Percentiles rank a stretch among this genome's conserved stretches.
phyloP scores from a whole-genome alignment of 53 echinoderm and acorn worm genomes.

The Echinarachnius parma region DNA sequence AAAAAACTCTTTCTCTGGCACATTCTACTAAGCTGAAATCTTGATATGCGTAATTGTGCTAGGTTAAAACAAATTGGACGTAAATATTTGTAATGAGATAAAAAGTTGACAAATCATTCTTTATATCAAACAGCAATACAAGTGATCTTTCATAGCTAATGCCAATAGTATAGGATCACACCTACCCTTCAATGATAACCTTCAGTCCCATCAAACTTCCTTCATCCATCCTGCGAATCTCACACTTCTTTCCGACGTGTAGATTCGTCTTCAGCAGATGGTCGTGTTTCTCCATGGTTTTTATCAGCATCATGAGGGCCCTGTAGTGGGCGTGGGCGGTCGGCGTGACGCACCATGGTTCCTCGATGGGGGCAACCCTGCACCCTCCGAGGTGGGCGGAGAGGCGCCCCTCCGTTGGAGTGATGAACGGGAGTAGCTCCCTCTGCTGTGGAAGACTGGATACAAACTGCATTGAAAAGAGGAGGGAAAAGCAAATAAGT shows the following conservation, averaged over 20 bases:
- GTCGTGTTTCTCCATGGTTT: constrained; percentile 32
- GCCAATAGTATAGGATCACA: neutral
- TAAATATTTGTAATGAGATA: neutral
- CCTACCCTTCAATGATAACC: constrained; percentile 20
- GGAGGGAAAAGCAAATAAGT: too few relatives aligned
- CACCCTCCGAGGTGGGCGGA: constrained; percentile 55
- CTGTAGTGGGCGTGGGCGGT: constrained; percentile 39
- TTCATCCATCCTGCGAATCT: too few relatives aligned
- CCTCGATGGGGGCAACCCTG: constrained; percentile 22
- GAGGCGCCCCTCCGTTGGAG: constrained; percentile 47
- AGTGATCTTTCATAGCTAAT: neutral
- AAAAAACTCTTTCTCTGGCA: too few relatives aligned
- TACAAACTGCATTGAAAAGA: constrained; percentile 44
- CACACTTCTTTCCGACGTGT: too few relatives aligned
- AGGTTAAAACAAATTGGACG: neutral
- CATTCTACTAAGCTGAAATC: too few relatives aligned
- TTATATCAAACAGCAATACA: neutral
- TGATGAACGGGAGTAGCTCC: constrained; percentile 40
- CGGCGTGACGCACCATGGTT: constrained; percentile 37
- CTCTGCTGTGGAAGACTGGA: constrained; percentile 52
- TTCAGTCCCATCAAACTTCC: neutral
- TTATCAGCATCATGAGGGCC: constrained; percentile 29
- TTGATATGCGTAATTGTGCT: too few relatives aligned
- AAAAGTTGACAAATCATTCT: neutral
- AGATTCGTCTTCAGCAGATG: constrained; percentile 19